These are phyloP conservation scores for Andrena bicolor DNA, from an alignment of 2,888 invertebrate species.

Conservation along the genomic window DNA sequence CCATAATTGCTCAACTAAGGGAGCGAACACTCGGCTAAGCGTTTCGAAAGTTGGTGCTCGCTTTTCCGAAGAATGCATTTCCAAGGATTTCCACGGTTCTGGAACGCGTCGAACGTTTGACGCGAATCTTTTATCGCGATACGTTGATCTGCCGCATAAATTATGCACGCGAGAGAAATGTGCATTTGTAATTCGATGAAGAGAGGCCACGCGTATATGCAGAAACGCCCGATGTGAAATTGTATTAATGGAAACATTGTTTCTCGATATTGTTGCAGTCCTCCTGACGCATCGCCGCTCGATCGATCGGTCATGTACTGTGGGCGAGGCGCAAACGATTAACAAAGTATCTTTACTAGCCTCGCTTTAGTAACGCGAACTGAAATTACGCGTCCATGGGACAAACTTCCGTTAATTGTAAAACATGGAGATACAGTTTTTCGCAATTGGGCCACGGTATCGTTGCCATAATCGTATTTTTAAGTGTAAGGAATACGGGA, in stretches of 20 bases:
- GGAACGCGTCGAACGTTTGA: background rate
- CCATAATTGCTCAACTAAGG: background rate
- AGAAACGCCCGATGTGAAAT: background rate
- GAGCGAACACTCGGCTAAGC: background rate
- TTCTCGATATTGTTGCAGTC: constrained; percentile 8
- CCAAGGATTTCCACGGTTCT: background rate
- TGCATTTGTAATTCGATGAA: background rate
- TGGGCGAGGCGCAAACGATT: constrained; percentile 25
- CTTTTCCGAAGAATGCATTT: background rate
- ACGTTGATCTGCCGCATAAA: background rate
- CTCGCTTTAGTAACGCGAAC: constrained; percentile 23
- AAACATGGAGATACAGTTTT: constrained; percentile 22
- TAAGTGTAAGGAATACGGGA: background rate
- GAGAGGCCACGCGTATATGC: no score
- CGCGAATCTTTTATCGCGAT: background rate
- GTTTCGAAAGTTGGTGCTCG: background rate
- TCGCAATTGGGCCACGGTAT: background rate
- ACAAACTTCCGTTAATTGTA: background rate
- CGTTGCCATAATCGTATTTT: constrained; percentile 21
- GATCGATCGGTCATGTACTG: constrained; percentile 5
- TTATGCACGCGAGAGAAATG: background rate
- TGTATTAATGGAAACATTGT: constrained; percentile 20
- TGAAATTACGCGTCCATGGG: constrained; percentile 29
- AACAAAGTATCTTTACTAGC: constrained; percentile 43
- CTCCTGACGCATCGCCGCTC: background rate